Conservation (phyloP, 2,113 vertebrate genomes). For the Psittacula cyanocephala region DNA sequence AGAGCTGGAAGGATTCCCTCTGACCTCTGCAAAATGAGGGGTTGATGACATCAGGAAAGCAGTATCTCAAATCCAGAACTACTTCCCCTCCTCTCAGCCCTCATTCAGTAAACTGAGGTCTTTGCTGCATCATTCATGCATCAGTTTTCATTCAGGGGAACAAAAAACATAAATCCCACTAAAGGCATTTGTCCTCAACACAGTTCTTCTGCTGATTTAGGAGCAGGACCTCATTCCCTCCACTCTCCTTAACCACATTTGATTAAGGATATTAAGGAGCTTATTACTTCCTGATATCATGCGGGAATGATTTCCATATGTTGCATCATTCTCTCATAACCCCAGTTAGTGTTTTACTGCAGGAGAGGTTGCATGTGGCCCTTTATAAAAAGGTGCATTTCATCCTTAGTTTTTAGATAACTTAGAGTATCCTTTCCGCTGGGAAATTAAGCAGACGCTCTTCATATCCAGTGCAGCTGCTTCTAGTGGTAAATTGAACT, state of each 20-base stretch:
- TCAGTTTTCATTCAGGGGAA: not conserved
- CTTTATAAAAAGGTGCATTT: not conserved
- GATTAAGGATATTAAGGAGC: not conserved
- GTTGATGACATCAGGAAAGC: not conserved
- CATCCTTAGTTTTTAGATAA: not conserved
- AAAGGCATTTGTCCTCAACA: not conserved
- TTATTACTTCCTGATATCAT: slow-evolving; percentile 9
- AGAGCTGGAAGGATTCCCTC: not conserved
- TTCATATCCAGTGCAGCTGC: slow-evolving; percentile 40
- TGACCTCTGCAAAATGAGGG: not conserved
- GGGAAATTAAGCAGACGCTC: slow-evolving; percentile 48
- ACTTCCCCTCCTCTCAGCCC: not conserved
- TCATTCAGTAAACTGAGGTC: not conserved
- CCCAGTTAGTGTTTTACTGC: not conserved
- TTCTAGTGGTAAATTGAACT: slow-evolving; percentile 41
- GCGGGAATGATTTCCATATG: not conserved
- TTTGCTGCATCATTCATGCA: not conserved
- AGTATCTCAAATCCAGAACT: not conserved
- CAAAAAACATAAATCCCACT: not conserved
- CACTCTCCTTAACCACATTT: not conserved
- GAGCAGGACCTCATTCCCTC: not conserved
- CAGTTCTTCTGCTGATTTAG: not conserved
- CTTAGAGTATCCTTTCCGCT: not conserved
- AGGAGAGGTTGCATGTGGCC: not conserved
- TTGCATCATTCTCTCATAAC: not conserved